phyloP scores from a whole-genome alignment of 1,140 invertebrate species.

The Drosophila arawakana region DNA sequence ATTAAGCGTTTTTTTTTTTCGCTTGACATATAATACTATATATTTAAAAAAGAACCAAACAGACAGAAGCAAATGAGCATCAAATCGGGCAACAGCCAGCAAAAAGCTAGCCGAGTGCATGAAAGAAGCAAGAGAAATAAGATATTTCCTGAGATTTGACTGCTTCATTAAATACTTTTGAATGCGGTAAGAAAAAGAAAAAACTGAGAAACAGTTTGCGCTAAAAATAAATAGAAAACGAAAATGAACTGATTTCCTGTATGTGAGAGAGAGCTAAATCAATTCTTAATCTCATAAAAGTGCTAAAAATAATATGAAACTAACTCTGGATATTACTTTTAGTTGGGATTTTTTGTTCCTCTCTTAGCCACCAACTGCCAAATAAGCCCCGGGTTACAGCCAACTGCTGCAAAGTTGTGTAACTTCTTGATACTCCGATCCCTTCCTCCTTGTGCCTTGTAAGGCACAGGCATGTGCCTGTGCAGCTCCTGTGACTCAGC shows the following conservation, averaged over 20 bases:
- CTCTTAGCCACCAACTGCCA: slow-evolving; percentile 40
- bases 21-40: slow-evolving; percentile 40
- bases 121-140: slow-evolving; percentile 27
- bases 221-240: slow-evolving; percentile 14
- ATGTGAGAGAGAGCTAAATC: slow-evolving; percentile 27
- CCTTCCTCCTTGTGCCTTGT: background rate
- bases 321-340: slow-evolving; percentile 36
- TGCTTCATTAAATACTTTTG: slow-evolving; percentile 51
- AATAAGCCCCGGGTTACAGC: slow-evolving; percentile 56
- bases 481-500: slow-evolving; percentile 20
- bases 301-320: slow-evolving; percentile 31
- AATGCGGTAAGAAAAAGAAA: background rate
- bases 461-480: slow-evolving; percentile 31
- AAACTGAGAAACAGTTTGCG: background rate
- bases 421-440: slow-evolving; percentile 32
- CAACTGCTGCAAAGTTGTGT: slow-evolving; percentile 69
- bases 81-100: slow-evolving; percentile 21
- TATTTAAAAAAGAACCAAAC: slow-evolving; percentile 35
- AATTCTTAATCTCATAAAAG: slow-evolving; percentile 22
- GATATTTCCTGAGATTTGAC: slow-evolving; percentile 57
- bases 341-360: slow-evolving; percentile 7
- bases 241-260: slow-evolving; percentile 21
- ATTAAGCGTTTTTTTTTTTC: slow-evolving; percentile 44
- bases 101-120: slow-evolving; percentile 16
- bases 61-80: slow-evolving; percentile 56